Evolutionary conservation across 2,888 invertebrate genomes (phyloP), one percentile per base, ranked within the genome.

Genomic region (Orgyia antiqua): DNA sequence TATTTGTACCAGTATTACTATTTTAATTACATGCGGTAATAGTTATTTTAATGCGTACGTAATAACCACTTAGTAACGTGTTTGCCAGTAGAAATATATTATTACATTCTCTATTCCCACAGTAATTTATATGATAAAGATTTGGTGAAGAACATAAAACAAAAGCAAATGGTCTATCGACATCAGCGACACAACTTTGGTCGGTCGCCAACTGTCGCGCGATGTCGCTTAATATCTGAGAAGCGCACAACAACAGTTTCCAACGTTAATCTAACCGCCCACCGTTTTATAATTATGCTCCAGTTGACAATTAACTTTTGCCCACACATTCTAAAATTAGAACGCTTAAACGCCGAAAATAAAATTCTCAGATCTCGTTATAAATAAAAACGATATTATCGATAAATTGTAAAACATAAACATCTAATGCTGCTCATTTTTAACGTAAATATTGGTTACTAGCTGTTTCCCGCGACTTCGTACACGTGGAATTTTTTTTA

Each of bases 131-230:
- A 60, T 60, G 55, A 61, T 61, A 70, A 71, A 68, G 68, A 68
- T 72, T 66, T 74, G 76, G 78, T 75, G 79, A n/a, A 77, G 70
- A 69, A 60, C 67, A 72, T 82, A 74, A 78, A 83, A 82, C 78
- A 78, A 82, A 82, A 79, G 58, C 58, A 58, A 76, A 75, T 59
- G 73, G 72, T 63, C 70, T 67, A 53, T 61, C 56, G 58, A 51
- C 54, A 57, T 42, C 58, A 64, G 52, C 69, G 68, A 78, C 77
- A 80, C 56, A 66, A 53, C 65, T 69, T 80, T 83, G 82, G 83
- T 79, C 61, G 63, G 43, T 50, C 51, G 79, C 83, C 82, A 83
- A 82, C 63, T 65, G 66, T 61, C 67, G 56, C 57, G 49, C 45
- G 50, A 43, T 39, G 46, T 45, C 51, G 42, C 44, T 45, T 48